Base-by-base conservation (phyloP, 2,888 invertebrate species). In the Perizoma affinitatum region DNA sequence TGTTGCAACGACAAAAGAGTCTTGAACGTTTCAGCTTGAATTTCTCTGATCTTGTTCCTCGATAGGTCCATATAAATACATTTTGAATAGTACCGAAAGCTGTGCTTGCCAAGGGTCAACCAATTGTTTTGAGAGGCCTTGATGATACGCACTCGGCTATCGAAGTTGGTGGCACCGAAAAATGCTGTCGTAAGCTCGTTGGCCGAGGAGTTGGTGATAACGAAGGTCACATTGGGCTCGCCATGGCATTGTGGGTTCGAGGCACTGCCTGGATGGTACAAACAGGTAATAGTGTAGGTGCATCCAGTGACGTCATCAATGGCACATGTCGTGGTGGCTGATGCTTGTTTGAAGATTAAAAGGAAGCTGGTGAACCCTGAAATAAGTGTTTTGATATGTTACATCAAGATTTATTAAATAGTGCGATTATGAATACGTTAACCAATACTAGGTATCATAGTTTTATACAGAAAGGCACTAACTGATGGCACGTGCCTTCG, bases 161-260 rank as follows among this genome's bases (percentile, higher is more conserved):
- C 90, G 22, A 90, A 91, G 65, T 90, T 90, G 0, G 90, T 91
- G 4, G 85, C 58, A 4, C 84, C 79, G 49, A 91, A 91, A 68
- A 83, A 88, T 0, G 77, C 76, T 0, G 78, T 59, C 0, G 76
- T 78, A 0, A 90, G 66, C 0, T 60, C 63, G 0, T 70, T 66
- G 1, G 58, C 6, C 0, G n/a, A 54, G 0, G 87, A 82, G 6
- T 73, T 63, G 0, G 61, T 67, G 5, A 90, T 78, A 54, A 77
- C 48, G 58, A 89, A 87, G 4, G 69, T 81, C 41, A 88, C 83
- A 48, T 82, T 73, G 0, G 80, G 74, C 0, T 78, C 74, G 1
- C 42, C 52, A 1, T 72, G 68, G 60, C 89, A 90, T 6, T 45
- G 60, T 0, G 81, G 79, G n/a, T 73, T 76, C 6, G 49, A 8